Evolutionary conservation across 1,140 invertebrate species (phyloP).

Genomic region (Philopotamus ludificatus): DNA sequence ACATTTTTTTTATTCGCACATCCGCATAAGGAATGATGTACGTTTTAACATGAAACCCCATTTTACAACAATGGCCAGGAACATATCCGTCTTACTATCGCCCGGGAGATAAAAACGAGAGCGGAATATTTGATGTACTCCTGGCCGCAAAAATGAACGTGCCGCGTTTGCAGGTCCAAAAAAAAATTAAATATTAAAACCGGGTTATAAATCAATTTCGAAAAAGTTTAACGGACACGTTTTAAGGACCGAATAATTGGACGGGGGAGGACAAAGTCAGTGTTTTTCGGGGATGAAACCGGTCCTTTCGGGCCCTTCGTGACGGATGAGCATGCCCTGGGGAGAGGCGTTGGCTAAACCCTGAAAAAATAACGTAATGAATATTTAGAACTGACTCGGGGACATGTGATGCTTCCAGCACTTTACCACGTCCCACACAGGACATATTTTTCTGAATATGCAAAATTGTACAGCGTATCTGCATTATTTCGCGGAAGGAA

Average conservation of each 20-base stretch:
- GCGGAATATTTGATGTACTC: constrained; percentile 19
- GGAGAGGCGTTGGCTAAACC: not conserved
- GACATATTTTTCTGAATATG: not conserved
- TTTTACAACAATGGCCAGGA: constrained; percentile 23
- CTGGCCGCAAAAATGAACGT: no score
- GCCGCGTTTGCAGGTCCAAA: no score
- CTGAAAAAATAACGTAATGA: constrained; percentile 21
- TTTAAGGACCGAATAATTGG: no score
- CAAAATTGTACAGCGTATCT: not conserved
- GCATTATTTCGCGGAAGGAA: no score
- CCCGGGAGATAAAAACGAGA: constrained; percentile 7
- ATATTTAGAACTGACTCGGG: constrained; percentile 15
- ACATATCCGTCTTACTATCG: constrained; percentile 23
- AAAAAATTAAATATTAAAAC: no score
- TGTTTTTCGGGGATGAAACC: no score
- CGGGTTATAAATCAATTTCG: no score
- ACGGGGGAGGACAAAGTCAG: no score
- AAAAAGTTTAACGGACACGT: no score
- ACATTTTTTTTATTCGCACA: constrained; percentile 19
- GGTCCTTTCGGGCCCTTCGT: constrained; percentile 18
- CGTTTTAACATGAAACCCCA: constrained; percentile 19
- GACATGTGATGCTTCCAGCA: not conserved
- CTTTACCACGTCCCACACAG: not conserved
- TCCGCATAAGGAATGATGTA: constrained; percentile 13
- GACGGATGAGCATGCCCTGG: constrained; percentile 16